These are phyloP conservation scores for Catonia carolina DNA, from an alignment of 2,888 invertebrate genomes.

Conservation along the genomic window DNA sequence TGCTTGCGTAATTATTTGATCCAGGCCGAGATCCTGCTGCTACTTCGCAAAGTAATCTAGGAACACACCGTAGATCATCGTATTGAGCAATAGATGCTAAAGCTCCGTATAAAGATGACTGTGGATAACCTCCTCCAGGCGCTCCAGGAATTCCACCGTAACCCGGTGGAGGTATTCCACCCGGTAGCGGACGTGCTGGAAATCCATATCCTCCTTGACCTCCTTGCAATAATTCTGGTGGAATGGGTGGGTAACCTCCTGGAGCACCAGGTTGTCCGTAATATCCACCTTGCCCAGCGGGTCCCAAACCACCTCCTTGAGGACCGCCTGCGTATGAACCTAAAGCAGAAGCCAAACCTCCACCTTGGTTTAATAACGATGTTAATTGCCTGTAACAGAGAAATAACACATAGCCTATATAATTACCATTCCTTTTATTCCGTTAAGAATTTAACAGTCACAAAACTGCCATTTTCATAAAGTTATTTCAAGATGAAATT, in stretches of 20 bases:
- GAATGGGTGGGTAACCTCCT: not conserved
- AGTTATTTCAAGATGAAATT: too few species aligned
- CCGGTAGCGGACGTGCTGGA: slow-evolving; percentile 13
- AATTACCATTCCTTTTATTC: too few species aligned
- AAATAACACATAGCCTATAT: too few species aligned
- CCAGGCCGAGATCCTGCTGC: slow-evolving; percentile 51
- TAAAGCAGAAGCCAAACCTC: slow-evolving; percentile 20
- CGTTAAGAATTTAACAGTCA: too few species aligned
- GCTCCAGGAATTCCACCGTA: slow-evolving; percentile 12
- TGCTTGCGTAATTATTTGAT: slow-evolving; percentile 42
- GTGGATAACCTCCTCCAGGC: slow-evolving; percentile 24
- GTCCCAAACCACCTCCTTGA: slow-evolving; percentile 8
- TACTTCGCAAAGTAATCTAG: slow-evolving; percentile 70
- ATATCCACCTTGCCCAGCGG: slow-evolving; percentile 3
- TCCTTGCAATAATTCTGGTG: not conserved
- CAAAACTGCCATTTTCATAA: too few species aligned
- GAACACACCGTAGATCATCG: slow-evolving; percentile 74
- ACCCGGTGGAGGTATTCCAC: slow-evolving; percentile 9
- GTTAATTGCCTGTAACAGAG: slow-evolving; percentile 27
- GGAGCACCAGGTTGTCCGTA: not conserved
- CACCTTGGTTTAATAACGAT: slow-evolving; percentile 29
- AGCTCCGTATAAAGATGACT: slow-evolving; percentile 44
- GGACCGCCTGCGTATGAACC: not conserved
- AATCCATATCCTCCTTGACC: not conserved
- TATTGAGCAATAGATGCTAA: slow-evolving; percentile 57